These are phyloP conservation scores for Lasaia peninsularis DNA, from an alignment of 1,140 invertebrate genomes.

Conservation along the genomic window DNA sequence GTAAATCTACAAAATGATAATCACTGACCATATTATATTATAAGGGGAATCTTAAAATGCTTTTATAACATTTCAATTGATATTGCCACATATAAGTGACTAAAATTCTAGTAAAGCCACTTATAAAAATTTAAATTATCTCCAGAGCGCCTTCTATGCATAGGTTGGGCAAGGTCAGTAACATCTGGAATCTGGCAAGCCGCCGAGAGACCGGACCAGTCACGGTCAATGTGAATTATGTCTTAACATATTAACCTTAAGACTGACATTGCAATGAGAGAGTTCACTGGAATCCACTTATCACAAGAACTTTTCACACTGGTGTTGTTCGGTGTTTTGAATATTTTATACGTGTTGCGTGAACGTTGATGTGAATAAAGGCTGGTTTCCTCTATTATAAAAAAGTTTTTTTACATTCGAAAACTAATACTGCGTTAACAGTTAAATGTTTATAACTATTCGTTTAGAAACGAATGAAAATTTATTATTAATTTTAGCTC, in stretches of 20 bases:
- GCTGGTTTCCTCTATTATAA: neutral
- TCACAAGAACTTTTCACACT: conserved; percentile 8
- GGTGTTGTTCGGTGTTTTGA: neutral
- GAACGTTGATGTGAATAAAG: neutral
- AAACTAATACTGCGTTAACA: no score
- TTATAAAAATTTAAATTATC: conserved; percentile 4
- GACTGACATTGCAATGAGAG: conserved; percentile 27
- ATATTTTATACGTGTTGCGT: neutral
- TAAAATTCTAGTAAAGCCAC: neutral
- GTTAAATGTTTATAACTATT: no score
- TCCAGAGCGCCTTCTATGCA: neutral
- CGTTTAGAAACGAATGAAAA: no score
- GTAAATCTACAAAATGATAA: no score
- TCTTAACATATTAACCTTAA: conserved; percentile 32
- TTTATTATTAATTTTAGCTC: no score
- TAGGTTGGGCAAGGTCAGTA: conserved; percentile 41
- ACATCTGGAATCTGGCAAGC: conserved; percentile 29
- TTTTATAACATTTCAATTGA: neutral
- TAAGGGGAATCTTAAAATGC: no score
- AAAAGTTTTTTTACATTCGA: no score
- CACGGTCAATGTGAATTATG: conserved; percentile 26
- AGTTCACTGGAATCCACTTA: conserved; percentile 22
- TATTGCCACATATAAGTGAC: no score
- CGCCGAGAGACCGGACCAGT: conserved; percentile 29
- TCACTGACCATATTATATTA: no score